These are phyloP conservation scores for Pelecanoides urinatrix DNA, from an alignment of 2,113 vertebrate genomes.

Conservation along the genomic window DNA sequence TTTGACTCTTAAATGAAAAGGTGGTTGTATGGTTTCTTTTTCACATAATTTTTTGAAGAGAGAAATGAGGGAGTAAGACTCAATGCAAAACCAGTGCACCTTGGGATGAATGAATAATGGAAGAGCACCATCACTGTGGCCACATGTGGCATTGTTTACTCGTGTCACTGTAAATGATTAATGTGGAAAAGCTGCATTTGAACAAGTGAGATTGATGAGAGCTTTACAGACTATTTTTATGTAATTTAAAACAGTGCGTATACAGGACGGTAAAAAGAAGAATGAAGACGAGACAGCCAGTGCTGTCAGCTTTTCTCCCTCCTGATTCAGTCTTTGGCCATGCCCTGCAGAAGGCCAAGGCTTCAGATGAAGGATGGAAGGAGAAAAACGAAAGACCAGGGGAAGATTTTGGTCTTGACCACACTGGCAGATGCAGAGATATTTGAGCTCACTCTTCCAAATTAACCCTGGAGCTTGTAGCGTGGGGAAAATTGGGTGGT, in stretches of 20 bases:
- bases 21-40: background rate
- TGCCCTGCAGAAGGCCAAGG: background rate
- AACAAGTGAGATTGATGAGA: slow-evolving; percentile 55
- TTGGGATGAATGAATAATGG: slow-evolving; percentile 40
- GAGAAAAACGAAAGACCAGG: background rate
- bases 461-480: background rate
- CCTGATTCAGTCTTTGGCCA: background rate
- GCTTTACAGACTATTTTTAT: slow-evolving; percentile 47
- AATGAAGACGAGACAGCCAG: background rate
- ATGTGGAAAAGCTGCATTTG: slow-evolving; percentile 58
- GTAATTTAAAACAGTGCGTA: slow-evolving; percentile 59
- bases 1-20: background rate
- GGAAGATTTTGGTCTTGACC: background rate
- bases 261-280: background rate
- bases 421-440: background rate
- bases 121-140: background rate
- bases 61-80: background rate
- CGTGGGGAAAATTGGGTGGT: background rate
- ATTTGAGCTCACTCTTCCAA: background rate
- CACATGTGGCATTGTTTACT: slow-evolving; percentile 71
- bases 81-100: slow-evolving; percentile 6
- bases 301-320: background rate
- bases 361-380: background rate
- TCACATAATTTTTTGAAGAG: background rate
- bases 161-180: slow-evolving; percentile 59